Conservation (phyloP, 2,113 vertebrate genomes). For the Candoia aspera region DNA sequence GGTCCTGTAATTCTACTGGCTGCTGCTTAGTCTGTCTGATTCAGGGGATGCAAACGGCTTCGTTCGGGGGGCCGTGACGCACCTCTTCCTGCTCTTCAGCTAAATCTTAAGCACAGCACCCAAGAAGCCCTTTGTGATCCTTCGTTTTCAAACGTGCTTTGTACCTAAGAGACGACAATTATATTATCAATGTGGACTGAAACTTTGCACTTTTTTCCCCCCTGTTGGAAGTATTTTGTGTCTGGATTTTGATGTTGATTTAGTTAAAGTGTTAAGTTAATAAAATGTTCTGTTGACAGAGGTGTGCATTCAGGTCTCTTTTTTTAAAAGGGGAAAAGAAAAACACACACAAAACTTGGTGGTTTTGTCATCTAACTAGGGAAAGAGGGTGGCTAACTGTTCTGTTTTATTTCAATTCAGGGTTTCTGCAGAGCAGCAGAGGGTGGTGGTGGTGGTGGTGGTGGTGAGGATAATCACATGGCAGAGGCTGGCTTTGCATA, state of each 20-base stretch:
- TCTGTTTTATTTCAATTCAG: background rate
- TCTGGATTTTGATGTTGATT: conserved; percentile 66
- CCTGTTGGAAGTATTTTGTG: conserved; percentile 54
- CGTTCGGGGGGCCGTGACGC: background rate
- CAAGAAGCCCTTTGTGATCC: background rate
- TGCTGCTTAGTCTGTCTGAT: no score
- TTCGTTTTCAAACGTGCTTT: background rate
- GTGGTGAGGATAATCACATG: no score
- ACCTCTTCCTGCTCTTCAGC: background rate
- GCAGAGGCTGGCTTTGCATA: no score
- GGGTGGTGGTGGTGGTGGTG: no score
- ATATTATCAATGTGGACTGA: conserved; percentile 61
- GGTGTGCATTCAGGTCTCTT: conserved; percentile 23
- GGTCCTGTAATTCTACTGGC: background rate
- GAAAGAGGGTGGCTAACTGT: background rate
- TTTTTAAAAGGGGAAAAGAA: background rate
- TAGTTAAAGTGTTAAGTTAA: conserved; percentile 69
- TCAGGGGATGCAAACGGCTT: background rate
- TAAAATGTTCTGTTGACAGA: conserved; percentile 70
- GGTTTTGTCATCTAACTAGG: background rate
- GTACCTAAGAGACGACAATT: conserved; percentile 42
- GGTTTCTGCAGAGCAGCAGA: background rate
- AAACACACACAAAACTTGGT: background rate
- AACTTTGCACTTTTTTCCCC: conserved; percentile 69
- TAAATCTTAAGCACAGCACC: background rate